Percentiles rank a stretch among this genome's conserved stretches.
Evolutionary conservation across 2,797 vertebrate species (phyloP).

Genomic region (Enteromius anoplus): DNA sequence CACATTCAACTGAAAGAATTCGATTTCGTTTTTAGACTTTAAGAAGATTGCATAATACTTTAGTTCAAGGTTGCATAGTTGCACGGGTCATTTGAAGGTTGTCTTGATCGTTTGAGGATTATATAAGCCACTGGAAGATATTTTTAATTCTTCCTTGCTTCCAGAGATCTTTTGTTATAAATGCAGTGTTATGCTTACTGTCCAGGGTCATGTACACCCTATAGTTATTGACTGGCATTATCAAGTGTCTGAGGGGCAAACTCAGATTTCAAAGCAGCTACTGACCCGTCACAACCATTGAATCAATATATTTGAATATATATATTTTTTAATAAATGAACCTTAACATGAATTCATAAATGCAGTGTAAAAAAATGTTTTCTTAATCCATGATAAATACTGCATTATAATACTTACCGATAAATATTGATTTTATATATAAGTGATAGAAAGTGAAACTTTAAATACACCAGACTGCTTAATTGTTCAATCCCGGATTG

Average conservation of each 20-base stretch:
- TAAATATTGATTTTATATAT: no score
- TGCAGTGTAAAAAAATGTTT: no score
- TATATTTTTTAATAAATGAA: no score
- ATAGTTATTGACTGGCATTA: neutral
- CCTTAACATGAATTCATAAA: no score
- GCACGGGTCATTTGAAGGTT: slow-evolving; percentile 9
- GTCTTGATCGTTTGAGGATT: neutral
- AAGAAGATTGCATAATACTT: slow-evolving; percentile 20
- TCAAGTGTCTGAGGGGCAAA: neutral
- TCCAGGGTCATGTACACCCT: neutral
- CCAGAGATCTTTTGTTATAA: neutral
- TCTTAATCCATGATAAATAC: no score
- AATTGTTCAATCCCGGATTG: neutral
- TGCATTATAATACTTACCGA: no score
- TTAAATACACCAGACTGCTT: neutral
- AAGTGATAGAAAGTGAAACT: neutral
- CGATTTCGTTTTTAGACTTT: slow-evolving; percentile 15
- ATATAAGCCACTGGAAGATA: slow-evolving; percentile 9
- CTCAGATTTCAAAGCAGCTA: neutral
- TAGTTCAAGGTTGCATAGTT: neutral
- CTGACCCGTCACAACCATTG: neutral
- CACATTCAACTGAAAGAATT: slow-evolving; percentile 9
- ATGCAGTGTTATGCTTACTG: neutral
- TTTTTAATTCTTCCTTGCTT: neutral
- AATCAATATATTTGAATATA: neutral